A percentile compares a stretch with the other conserved stretches of the same genome.
Evolutionary conservation across 2,113 vertebrate genomes (phyloP).

Genomic region (Podilymbus podiceps): DNA sequence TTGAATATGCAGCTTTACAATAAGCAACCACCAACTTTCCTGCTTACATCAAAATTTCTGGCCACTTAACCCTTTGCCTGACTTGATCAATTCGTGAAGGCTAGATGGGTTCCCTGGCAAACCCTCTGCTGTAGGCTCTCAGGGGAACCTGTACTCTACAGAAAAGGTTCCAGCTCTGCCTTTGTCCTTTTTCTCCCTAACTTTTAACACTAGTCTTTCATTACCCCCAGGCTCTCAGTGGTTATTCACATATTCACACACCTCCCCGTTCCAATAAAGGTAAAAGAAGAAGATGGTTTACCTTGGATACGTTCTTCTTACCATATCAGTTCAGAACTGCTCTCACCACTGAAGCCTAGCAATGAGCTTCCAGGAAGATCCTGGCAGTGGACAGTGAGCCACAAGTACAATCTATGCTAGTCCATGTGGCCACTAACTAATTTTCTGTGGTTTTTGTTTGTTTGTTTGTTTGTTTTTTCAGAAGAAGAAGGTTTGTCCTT

Average conservation of each 20-base stretch:
- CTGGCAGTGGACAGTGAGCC: not conserved
- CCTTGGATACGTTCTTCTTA: not conserved
- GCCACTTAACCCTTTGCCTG: not conserved
- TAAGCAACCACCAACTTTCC: not conserved
- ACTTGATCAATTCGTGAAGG: not conserved
- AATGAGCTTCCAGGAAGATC: not conserved
- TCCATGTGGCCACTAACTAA: not conserved
- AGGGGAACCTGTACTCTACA: not conserved
- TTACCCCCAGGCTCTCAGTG: not conserved
- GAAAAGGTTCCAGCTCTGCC: not conserved
- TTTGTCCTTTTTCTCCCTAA: not conserved
- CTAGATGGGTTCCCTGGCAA: not conserved
- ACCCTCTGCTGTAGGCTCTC: not conserved
- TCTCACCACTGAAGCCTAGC: not conserved
- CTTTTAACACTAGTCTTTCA: not conserved
- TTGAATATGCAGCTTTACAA: not conserved
- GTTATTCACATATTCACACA: not conserved
- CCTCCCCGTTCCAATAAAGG: not conserved
- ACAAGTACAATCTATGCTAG: not conserved
- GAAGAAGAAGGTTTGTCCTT: not conserved
- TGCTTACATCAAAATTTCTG: not conserved
- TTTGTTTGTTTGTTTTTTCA: not conserved
- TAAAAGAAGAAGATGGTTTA: not conserved
- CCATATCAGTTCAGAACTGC: not conserved
- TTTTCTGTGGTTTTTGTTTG: not conserved